Evolutionary conservation across 2,113 vertebrate species (phyloP).

Genomic region (Apteryx mantelli): DNA sequence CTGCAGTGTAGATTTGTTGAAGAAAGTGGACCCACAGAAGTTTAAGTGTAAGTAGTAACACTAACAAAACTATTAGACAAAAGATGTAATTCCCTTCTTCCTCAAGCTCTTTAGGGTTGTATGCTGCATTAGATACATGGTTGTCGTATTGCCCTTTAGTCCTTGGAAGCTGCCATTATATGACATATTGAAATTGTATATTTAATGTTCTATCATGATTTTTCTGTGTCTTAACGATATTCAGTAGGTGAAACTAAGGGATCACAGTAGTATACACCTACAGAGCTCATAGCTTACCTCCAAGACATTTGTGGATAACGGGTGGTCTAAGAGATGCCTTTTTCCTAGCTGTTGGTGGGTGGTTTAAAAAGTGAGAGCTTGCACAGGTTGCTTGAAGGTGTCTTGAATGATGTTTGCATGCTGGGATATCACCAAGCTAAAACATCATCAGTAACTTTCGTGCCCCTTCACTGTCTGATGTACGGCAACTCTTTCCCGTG

Average conservation of each 20-base stretch:
- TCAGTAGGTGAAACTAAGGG: neutral
- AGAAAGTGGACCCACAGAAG: no score
- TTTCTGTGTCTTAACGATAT: neutral
- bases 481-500: no score
- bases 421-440: neutral
- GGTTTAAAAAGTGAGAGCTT: neutral
- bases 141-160: neutral
- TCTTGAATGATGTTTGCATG: neutral
- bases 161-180: neutral
- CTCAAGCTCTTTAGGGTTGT: neutral
- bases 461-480: neutral
- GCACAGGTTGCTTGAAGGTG: neutral
- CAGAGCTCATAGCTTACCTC: neutral
- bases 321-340: no score
- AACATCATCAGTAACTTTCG: no score
- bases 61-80: no score
- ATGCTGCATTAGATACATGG: neutral
- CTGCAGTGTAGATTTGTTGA: neutral
- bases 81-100: neutral
- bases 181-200: neutral
- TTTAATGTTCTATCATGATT: rapidly evolving
- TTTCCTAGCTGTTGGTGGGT: neutral
- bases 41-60: neutral
- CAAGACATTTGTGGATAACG: rapidly evolving
- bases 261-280: rapidly evolving